Conservation (phyloP, 2,113 vertebrate species). For the Nasalis larvatus region DNA sequence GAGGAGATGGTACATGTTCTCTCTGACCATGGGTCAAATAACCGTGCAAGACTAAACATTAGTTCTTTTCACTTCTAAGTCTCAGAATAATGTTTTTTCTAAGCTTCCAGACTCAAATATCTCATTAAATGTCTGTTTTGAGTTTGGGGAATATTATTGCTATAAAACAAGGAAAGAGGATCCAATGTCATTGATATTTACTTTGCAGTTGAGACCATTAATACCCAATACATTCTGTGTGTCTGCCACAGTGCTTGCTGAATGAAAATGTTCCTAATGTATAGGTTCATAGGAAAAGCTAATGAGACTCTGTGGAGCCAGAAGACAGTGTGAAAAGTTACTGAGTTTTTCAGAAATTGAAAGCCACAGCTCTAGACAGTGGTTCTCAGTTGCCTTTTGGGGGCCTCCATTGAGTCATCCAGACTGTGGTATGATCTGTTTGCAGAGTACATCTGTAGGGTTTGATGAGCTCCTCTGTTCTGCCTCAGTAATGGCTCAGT, state of each 20-base stretch:
- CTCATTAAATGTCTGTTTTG: constrained; percentile 44
- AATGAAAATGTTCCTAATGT: neutral
- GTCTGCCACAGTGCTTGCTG: neutral
- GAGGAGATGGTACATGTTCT: neutral
- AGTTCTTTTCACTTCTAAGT: neutral
- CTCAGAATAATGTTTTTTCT: neutral
- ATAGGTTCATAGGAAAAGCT: neutral
- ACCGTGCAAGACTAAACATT: neutral
- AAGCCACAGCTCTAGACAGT: neutral
- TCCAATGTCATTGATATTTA: neutral
- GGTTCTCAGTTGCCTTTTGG: neutral
- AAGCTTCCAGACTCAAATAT: constrained; percentile 20
- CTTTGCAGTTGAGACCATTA: neutral
- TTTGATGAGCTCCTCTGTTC: neutral
- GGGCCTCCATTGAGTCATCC: neutral
- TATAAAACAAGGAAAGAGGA: neutral
- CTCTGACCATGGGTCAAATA: neutral
- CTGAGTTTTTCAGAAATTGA: neutral
- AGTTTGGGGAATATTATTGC: constrained; percentile 30
- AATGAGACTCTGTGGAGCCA: neutral
- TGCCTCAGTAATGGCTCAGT: neutral
- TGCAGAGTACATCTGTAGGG: neutral
- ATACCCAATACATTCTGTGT: neutral
- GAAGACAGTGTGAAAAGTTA: neutral
- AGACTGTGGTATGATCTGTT: neutral